A percentile compares a stretch with the other conserved stretches of the same genome.
These are phyloP conservation scores for Neolamprologus kungweensis DNA, from an alignment of 2,113 vertebrate species.

Conservation along the genomic window DNA sequence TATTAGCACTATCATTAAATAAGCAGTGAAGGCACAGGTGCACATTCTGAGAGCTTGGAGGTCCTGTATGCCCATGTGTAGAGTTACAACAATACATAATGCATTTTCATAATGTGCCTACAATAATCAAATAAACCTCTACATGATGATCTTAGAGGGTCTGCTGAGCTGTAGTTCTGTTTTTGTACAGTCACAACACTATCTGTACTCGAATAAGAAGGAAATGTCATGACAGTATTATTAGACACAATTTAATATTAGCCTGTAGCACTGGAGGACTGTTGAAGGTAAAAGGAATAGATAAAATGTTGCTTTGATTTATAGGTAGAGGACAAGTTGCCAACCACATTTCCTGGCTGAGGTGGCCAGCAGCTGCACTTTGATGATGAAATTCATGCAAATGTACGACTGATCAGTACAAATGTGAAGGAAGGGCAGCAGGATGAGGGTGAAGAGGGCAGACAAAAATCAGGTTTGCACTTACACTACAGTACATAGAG, in stretches of 20 bases:
- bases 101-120: neutral
- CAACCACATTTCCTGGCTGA: neutral
- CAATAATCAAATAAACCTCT: neutral
- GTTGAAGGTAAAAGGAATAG: neutral
- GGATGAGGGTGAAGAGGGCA: neutral
- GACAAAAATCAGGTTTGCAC: neutral
- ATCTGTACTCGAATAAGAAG: neutral
- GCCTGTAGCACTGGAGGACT: neutral
- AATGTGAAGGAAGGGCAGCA: neutral
- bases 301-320: neutral
- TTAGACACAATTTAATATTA: neutral
- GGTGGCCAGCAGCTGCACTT: neutral
- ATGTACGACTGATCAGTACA: neutral
- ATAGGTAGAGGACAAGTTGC: neutral
- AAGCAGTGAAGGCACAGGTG: neutral
- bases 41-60: neutral
- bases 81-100: neutral
- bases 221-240: neutral
- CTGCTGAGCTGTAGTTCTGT: neutral
- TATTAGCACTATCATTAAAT: neutral
- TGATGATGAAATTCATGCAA: constrained; percentile 26
- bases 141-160: neutral
- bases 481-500: neutral
- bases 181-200: neutral
- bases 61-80: neutral